phyloP scores from a whole-genome alignment of 2,888 invertebrate species.

The Calameuta filiformis region DNA sequence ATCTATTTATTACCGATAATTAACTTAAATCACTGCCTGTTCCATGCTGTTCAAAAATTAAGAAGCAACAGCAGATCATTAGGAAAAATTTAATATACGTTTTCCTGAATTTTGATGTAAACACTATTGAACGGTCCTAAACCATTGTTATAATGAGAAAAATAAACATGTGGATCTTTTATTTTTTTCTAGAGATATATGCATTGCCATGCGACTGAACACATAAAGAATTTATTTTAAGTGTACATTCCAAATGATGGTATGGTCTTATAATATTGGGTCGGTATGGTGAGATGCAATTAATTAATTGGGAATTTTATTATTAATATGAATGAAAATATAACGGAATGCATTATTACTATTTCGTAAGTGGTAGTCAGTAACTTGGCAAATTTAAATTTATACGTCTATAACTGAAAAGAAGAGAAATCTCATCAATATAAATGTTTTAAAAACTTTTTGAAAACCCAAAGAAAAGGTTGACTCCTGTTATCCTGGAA shows the following conservation, averaged over 20 bases:
- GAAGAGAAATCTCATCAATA: not conserved
- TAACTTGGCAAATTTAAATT: not conserved
- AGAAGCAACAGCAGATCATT: not conserved
- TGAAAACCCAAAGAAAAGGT: not conserved
- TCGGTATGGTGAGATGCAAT: not conserved
- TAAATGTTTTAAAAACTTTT: not conserved
- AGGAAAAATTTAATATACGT: not conserved
- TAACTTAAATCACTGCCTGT: not conserved
- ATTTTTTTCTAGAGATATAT: not conserved
- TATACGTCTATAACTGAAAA: not conserved
- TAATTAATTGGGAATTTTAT: conserved; percentile 4
- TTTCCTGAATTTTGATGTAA: not conserved
- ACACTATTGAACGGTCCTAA: not conserved
- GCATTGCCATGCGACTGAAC: not conserved
- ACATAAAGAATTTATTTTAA: not conserved
- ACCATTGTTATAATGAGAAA: not conserved
- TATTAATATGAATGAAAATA: conserved; percentile 5
- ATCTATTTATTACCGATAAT: not conserved
- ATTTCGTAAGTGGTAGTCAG: not conserved
- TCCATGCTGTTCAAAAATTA: not conserved
- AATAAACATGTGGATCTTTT: not conserved
- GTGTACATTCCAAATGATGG: not conserved
- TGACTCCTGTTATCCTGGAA: not conserved
- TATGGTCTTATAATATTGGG: not conserved
- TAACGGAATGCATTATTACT: conserved; percentile 2